Evolutionary conservation across 1,140 invertebrate genomes (phyloP).

Genomic region (Agrilus planipennis): DNA sequence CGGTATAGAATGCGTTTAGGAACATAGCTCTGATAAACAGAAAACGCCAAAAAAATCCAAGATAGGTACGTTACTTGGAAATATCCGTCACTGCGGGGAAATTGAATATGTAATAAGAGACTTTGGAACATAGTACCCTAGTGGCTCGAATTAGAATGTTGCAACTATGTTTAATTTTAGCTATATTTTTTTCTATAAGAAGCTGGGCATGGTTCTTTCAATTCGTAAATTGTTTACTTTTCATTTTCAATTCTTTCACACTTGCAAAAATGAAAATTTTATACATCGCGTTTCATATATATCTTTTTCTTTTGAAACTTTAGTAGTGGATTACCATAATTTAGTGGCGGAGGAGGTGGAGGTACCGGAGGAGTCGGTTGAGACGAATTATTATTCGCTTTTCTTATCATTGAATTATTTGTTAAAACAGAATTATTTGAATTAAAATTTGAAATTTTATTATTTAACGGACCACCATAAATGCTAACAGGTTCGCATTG

Average conservation of each 20-base stretch:
- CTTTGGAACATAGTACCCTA: too few species aligned
- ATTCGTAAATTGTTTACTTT: neutral
- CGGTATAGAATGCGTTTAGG: too few species aligned
- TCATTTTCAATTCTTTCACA: neutral
- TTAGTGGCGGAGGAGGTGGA: conserved; percentile 5
- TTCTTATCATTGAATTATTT: conserved; percentile 1
- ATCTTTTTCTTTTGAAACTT: too few species aligned
- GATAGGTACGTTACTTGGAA: too few species aligned
- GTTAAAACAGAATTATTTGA: neutral
- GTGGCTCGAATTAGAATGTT: too few species aligned
- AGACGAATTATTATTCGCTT: neutral
- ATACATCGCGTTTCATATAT: conserved; percentile 28
- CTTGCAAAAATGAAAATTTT: conserved; percentile 1
- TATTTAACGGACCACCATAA: conserved; percentile 37
- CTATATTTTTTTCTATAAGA: too few species aligned
- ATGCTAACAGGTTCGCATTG: conserved; percentile 55
- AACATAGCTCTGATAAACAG: too few species aligned
- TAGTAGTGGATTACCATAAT: conserved; percentile 10
- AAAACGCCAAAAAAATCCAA: too few species aligned
- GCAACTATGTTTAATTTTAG: too few species aligned
- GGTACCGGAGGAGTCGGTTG: conserved; percentile 3
- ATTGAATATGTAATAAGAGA: too few species aligned
- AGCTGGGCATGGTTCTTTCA: neutral
- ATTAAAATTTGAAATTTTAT: conserved; percentile 20
- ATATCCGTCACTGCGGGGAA: too few species aligned